Conservation (phyloP, 2,113 vertebrate species). For the Scartelaos histophorus region DNA sequence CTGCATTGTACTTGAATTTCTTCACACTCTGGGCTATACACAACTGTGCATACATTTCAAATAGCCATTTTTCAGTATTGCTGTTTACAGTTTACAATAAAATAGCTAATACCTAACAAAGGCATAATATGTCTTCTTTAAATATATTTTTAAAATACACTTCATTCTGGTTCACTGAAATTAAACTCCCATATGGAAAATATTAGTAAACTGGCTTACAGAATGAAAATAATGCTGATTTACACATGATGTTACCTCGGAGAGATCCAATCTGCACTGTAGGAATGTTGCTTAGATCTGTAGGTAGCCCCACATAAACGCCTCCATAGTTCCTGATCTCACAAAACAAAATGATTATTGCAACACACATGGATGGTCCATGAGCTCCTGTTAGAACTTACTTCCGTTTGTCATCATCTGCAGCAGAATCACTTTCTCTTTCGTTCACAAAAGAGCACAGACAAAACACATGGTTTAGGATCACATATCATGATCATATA, state of each 20-base stretch:
- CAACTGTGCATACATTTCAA: too few relatives aligned
- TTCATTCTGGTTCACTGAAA: too few relatives aligned
- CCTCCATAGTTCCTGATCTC: constrained; percentile 56
- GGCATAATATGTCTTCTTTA: too few relatives aligned
- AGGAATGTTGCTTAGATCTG: constrained; percentile 51
- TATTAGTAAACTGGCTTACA: not conserved
- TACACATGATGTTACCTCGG: constrained; percentile 38
- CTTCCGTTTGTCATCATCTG: constrained; percentile 56
- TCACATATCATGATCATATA: constrained; percentile 1
- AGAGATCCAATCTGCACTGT: constrained; percentile 49
- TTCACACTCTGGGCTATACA: too few relatives aligned
- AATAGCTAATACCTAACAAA: too few relatives aligned
- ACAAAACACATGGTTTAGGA: constrained; percentile 3
- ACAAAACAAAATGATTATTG: constrained; percentile 8
- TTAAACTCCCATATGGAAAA: too few relatives aligned
- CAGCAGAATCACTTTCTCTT: constrained; percentile 32
- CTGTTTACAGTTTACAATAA: too few relatives aligned
- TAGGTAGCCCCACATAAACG: constrained; percentile 61
- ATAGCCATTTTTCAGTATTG: too few relatives aligned
- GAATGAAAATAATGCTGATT: not conserved
- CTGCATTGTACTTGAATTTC: too few relatives aligned
- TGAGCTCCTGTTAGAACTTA: constrained; percentile 19
- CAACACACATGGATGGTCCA: not conserved
- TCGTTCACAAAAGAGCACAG: constrained; percentile 39
- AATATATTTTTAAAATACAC: too few relatives aligned